Conservation (phyloP, 2,888 invertebrate species). For the Drosophila antonietae region DNA sequence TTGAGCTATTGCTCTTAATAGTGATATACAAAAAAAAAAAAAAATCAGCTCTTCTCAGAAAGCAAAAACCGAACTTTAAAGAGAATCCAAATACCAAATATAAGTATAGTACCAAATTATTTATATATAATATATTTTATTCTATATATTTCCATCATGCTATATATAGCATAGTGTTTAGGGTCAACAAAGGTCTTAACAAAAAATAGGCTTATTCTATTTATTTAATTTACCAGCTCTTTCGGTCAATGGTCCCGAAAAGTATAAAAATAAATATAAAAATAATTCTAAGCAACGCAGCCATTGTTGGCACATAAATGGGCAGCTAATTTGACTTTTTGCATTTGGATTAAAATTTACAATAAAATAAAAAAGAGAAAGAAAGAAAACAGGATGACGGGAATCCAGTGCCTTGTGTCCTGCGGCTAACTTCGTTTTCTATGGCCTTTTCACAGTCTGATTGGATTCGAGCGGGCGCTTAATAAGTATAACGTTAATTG, state of each 20-base stretch:
- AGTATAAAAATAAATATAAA: background rate
- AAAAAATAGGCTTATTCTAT: background rate
- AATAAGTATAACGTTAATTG: constrained; percentile 73
- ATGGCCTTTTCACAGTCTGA: constrained; percentile 45
- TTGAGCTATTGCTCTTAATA: too few relatives aligned
- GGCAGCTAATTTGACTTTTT: constrained; percentile 42
- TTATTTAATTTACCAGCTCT: constrained; percentile 30
- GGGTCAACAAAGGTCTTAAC: background rate
- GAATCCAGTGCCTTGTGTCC: constrained; percentile 2
- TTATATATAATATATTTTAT: too few relatives aligned
- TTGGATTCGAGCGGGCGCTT: constrained; percentile 58
- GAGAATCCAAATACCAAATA: too few relatives aligned
- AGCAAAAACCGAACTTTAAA: too few relatives aligned
- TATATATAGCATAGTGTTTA: background rate
- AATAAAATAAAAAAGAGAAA: background rate
- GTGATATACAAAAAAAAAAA: too few relatives aligned
- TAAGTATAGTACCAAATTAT: too few relatives aligned
- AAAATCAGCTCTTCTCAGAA: too few relatives aligned
- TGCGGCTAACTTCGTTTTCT: constrained; percentile 28
- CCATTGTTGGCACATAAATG: constrained; percentile 30
- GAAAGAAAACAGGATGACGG: background rate
- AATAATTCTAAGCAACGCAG: constrained; percentile 5
- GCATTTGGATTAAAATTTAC: constrained; percentile 1
- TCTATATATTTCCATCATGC: too few relatives aligned
- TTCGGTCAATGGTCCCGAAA: constrained; percentile 17